phyloP scores from a whole-genome alignment of 2,113 vertebrate genomes.

The Hydropotes inermis region DNA sequence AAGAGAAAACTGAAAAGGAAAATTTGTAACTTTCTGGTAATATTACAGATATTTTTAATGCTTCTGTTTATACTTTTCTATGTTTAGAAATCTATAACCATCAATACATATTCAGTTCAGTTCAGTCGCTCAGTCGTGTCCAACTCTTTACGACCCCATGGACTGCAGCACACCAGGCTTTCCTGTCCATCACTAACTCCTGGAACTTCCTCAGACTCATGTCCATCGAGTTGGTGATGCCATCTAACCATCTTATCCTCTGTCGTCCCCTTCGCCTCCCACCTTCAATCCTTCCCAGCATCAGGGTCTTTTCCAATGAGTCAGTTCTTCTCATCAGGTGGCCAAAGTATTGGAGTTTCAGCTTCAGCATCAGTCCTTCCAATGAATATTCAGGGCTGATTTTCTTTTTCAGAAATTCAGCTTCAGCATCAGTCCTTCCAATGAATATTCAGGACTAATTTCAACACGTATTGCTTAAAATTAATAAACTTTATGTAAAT shows the following conservation, averaged over 20 bases:
- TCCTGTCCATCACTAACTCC: not conserved
- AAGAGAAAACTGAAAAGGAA: not conserved
- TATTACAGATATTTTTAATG: not conserved
- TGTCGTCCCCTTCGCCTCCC: not conserved
- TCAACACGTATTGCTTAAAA: not conserved
- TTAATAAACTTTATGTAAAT: not conserved
- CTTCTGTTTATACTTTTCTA: not conserved
- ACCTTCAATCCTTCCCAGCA: not conserved
- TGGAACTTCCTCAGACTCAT: not conserved
- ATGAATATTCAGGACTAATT: not conserved
- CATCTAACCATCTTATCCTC: not conserved
- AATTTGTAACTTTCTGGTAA: not conserved
- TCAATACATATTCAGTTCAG: not conserved
- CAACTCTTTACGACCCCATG: not conserved
- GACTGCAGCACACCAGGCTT: not conserved
- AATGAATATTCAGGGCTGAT: too few relatives aligned
- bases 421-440: not conserved
- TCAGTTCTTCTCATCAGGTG: not conserved
- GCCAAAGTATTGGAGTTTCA: not conserved
- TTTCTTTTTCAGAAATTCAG: too few relatives aligned
- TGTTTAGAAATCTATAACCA: not conserved
- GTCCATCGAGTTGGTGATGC: not conserved
- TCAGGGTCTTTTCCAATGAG: not conserved
- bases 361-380: not conserved
- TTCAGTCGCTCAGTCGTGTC: not conserved